Evolutionary conservation across 1,140 invertebrate genomes (phyloP).

Genomic region (Brachionus asplanchnoidis): DNA sequence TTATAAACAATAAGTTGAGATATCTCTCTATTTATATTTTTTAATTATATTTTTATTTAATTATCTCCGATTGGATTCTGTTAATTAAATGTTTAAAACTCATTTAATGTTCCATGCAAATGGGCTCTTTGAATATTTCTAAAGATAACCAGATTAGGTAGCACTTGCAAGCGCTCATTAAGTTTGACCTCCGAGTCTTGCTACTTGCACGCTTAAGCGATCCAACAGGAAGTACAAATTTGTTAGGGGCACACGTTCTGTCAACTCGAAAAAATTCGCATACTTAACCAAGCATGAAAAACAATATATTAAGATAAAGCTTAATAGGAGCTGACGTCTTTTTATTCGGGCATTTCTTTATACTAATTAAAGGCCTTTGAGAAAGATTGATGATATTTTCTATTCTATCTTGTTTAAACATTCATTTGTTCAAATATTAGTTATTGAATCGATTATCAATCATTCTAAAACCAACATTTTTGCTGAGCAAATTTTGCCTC

Average conservation of each 20-base stretch:
- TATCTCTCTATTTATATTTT: not conserved
- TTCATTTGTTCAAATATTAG: slow-evolving; percentile 12
- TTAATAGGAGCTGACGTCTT: slow-evolving; percentile 28
- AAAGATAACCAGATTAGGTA: not conserved
- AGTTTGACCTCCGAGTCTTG: not conserved
- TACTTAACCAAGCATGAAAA: not conserved
- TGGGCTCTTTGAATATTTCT: not conserved
- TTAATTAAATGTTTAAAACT: not conserved
- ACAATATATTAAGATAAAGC: not conserved
- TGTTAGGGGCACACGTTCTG: slow-evolving; percentile 29
- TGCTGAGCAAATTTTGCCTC: not conserved
- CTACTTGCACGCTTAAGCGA: not conserved
- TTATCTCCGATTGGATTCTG: slow-evolving; percentile 18
- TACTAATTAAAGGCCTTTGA: slow-evolving; percentile 10
- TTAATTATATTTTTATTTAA: slow-evolving; percentile 36
- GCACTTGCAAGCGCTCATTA: not conserved
- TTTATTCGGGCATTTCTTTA: slow-evolving; percentile 24
- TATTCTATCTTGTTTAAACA: slow-evolving; percentile 8
- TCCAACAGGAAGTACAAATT: not conserved
- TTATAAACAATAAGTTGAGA: slow-evolving; percentile 11
- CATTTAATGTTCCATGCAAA: slow-evolving; percentile 31
- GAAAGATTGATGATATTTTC: slow-evolving; percentile 4
- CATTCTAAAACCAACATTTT: slow-evolving; percentile 26
- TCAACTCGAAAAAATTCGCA: slow-evolving; percentile 29
- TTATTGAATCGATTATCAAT: slow-evolving; percentile 35